These are phyloP conservation scores for Syrphus vitripennis DNA, from an alignment of 2,888 invertebrate genomes.

Conservation along the genomic window DNA sequence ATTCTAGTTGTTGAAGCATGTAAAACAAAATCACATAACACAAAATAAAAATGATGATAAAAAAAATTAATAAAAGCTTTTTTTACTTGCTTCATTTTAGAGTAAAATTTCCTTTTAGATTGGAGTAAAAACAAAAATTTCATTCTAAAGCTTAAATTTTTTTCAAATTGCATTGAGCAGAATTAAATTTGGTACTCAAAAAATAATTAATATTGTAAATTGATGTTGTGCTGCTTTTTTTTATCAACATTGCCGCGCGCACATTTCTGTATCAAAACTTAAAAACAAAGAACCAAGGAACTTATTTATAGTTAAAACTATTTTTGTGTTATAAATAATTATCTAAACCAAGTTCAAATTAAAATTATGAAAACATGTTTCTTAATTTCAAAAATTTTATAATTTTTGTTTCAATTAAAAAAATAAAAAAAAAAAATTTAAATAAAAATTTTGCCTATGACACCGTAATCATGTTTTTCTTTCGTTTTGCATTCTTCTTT, in stretches of 20 bases:
- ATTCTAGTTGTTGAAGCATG: constrained; percentile 64
- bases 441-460: too few species aligned
- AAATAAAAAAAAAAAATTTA: background rate
- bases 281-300: background rate
- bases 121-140: background rate
- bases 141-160: background rate
- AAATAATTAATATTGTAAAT: background rate
- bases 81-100: constrained; percentile 1
- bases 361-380: constrained; percentile 31
- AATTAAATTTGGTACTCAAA: background rate
- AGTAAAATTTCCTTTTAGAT: background rate
- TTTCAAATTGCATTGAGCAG: background rate
- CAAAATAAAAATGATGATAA: constrained; percentile 30
- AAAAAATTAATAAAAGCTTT: background rate
- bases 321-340: background rate
- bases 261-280: background rate
- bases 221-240: background rate
- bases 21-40: constrained; percentile 27
- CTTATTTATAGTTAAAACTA: background rate
- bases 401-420: background rate
- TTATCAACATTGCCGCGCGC: background rate
- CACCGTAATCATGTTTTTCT: too few species aligned
- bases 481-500: constrained; percentile 1
- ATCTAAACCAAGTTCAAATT: too few species aligned
- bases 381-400: background rate